Base-by-base conservation (phyloP, 2,113 vertebrate species). In the Asarcornis scutulata region DNA sequence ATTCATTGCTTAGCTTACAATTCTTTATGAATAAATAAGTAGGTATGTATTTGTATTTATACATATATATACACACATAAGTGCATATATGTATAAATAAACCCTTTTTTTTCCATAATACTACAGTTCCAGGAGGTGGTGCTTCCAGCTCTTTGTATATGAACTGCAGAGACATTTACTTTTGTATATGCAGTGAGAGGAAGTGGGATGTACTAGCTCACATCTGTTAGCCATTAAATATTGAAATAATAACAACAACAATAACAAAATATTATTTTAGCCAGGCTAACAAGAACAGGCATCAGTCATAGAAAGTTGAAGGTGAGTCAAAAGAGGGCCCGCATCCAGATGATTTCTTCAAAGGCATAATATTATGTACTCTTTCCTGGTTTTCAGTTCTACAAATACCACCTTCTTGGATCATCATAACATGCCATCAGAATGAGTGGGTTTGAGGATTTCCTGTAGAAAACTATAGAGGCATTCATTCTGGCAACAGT, bases 371-470 rank as follows among this genome's bases (percentile, higher is more conserved):
- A 20, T 32, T 83, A 38, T 89, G 85, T 88, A 74, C 64, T 67
- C 31, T 96, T 91, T 77, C 79, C 73, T 91, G 56, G 60, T 94
- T 93, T 94, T 56, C 38, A 32, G 59, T 83, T 94, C 89, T 91
- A 21, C 83, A 93, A 90, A 96, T 86, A 67, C 64, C 1, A 0
- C 85, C 46, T 87, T 77, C 59, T 89, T 96, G 96, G 83, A 92
- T 93, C 63, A 60, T 87, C 69, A 86, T 91, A 96, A 94, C 96
- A 94, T 97, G 95, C 60, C 94, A 86, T 76, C 93, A 95, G 92
- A 94, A 96, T 93, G 96, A 97, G 90, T 97, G 92, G 81, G 81
- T 69, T 98, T 94, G 92, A 96, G 95, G 96, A 94, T 98, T 98
- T 98, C 97, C 97, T 97, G 96, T 89, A 95, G 91, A 96, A 95